Evolutionary conservation across 2,113 vertebrate species (phyloP).

Genomic region (Mus pahari): DNA sequence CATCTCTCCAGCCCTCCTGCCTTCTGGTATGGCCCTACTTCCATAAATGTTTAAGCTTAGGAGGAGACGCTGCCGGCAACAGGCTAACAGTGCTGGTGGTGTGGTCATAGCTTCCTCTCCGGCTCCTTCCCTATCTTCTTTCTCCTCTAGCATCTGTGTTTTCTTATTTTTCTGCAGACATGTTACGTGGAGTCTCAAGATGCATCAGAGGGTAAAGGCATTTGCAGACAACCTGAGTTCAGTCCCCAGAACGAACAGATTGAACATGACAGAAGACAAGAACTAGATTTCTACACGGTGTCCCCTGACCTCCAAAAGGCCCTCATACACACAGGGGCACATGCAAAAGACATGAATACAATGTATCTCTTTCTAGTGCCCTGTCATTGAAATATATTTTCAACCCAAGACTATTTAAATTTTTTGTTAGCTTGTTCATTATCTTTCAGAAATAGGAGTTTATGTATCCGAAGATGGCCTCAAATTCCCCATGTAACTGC

Average conservation of each 20-base stretch:
- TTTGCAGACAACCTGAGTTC: neutral
- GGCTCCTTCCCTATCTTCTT: neutral
- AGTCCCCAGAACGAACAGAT: neutral
- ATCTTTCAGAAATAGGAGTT: neutral
- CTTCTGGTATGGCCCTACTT: neutral
- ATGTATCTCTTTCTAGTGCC: neutral
- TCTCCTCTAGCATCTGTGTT: neutral
- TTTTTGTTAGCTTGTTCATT: neutral
- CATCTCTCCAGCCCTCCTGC: neutral
- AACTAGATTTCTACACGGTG: neutral
- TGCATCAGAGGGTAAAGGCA: neutral
- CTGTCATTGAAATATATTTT: neutral
- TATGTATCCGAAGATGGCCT: neutral
- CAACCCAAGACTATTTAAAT: neutral
- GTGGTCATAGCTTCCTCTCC: fast-evolving
- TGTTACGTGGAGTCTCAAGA: neutral
- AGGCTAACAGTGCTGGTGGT: neutral
- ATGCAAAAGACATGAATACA: neutral
- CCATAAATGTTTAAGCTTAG: neutral
- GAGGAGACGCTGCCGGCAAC: neutral
- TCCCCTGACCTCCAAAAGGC: neutral
- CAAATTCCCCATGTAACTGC: neutral
- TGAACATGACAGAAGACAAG: neutral
- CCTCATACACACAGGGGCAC: neutral
- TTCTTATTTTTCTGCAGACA: neutral